Percentiles rank a stretch among this genome's conserved stretches.
phyloP scores from a whole-genome alignment of 2,888 invertebrate genomes.

The Philereme transversata region DNA sequence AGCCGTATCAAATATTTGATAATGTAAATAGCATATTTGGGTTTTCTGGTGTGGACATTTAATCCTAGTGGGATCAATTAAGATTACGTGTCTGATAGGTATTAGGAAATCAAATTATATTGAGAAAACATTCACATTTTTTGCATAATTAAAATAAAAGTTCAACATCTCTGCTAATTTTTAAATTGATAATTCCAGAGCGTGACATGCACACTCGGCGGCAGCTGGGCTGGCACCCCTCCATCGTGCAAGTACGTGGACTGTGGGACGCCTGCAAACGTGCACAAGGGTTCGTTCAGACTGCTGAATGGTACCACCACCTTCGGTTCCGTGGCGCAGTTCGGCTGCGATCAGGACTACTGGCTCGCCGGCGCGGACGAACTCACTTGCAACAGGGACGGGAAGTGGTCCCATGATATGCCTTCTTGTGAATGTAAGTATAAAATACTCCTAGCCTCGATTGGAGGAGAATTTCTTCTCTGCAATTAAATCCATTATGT shows the following conservation, averaged over 20 bases:
- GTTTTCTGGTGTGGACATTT: no score
- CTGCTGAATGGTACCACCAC: constrained; percentile 92
- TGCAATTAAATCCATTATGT: no score
- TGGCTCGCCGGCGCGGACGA: constrained; percentile 90
- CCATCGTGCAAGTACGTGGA: constrained; percentile 94
- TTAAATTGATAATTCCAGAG: constrained; percentile 75
- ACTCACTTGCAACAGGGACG: constrained; percentile 91
- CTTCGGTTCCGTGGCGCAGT: constrained; percentile 90
- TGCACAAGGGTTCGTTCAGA: constrained; percentile 89
- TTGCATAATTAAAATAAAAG: no score
- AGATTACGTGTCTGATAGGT: no score
- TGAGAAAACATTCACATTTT: no score
- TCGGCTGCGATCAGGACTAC: constrained; percentile 92
- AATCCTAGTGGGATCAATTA: no score
- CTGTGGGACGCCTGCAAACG: constrained; percentile 92
- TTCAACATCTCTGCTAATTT: no score
- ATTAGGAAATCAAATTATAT: no score
- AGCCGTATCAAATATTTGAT: no score
- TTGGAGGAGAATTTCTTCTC: no score
- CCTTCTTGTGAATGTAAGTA: constrained; percentile 93
- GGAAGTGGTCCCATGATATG: constrained; percentile 93
- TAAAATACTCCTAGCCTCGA: not conserved
- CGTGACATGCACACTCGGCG: constrained; percentile 92
- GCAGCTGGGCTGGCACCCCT: constrained; percentile 91
- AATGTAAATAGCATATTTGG: no score